Evolutionary conservation across 2,797 vertebrate species (phyloP).

Genomic region (Gadopsis marmoratus): DNA sequence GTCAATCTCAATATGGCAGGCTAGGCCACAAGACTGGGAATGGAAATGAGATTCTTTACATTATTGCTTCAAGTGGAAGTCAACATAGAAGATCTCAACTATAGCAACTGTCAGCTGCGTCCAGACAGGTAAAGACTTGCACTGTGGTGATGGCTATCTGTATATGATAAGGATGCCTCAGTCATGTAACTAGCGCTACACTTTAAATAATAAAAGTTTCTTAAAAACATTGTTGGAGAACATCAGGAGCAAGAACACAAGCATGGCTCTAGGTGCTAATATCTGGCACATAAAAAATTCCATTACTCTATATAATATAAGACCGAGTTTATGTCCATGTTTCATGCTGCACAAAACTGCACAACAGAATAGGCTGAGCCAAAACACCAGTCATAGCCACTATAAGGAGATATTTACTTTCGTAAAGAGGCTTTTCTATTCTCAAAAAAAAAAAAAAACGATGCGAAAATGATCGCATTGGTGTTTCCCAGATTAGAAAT

Average conservation of each 20-base stretch:
- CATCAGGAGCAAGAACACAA: constrained; percentile 9
- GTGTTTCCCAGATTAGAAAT: constrained; percentile 45
- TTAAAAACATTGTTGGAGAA: neutral
- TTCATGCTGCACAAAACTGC: constrained; percentile 40
- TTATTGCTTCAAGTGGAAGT: constrained; percentile 12
- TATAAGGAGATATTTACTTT: constrained; percentile 39
- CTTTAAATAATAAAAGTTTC: neutral
- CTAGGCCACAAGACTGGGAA: constrained; percentile 21
- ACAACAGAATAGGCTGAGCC: constrained; percentile 4
- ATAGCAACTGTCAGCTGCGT: too few relatives aligned
- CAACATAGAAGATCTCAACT: neutral
- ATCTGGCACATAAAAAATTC: constrained; percentile 43
- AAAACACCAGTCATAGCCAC: constrained; percentile 36
- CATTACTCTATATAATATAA: constrained; percentile 49
- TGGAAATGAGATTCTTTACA: constrained; percentile 21
- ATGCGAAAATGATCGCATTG: constrained; percentile 32
- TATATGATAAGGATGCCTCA: constrained; percentile 3
- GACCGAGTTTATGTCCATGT: constrained; percentile 11
- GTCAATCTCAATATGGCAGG: constrained; percentile 54
- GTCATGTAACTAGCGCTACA: neutral
- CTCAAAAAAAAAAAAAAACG: neutral
- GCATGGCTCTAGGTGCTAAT: constrained; percentile 18
- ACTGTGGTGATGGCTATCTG: constrained; percentile 2
- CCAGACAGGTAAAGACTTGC: neutral
- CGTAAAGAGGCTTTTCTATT: constrained; percentile 30